phyloP scores from a whole-genome alignment of 2,888 invertebrate genomes.

The Acrobeloides nanus region DNA sequence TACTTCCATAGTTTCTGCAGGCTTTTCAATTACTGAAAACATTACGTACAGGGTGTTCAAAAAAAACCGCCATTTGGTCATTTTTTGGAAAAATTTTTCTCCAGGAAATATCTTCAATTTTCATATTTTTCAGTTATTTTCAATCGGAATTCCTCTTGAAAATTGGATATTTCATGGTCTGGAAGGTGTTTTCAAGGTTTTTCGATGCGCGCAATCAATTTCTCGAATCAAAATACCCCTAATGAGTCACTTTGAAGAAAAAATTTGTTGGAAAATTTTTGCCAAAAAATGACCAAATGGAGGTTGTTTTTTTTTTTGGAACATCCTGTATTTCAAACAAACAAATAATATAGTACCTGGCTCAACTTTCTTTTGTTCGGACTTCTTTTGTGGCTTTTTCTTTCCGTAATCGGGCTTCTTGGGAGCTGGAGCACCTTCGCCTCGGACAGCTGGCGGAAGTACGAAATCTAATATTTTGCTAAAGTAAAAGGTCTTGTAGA shows the following conservation, averaged over 20 bases:
- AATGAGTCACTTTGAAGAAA: no score
- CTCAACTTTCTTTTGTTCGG: constrained; percentile 3
- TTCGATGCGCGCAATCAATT: no score
- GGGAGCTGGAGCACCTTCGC: constrained; percentile 21
- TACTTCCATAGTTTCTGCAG: constrained; percentile 39
- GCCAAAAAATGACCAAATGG: no score
- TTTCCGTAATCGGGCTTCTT: constrained; percentile 33
- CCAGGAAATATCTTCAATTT: constrained; percentile 18
- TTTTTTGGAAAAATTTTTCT: no score
- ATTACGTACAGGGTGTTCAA: neutral
- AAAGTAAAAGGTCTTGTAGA: constrained; percentile 4
- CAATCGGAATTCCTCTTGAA: no score
- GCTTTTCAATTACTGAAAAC: neutral
- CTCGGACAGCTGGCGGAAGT: constrained; percentile 17
- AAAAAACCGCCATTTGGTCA: no score
- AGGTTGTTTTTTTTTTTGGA: no score
- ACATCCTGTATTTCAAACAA: constrained; percentile 3
- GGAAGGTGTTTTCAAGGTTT: no score
- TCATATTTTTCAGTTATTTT: constrained; percentile 12
- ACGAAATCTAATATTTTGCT: constrained; percentile 19
- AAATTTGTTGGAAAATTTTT: no score
- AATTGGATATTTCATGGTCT: no score
- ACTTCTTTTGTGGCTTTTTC: constrained; percentile 22
- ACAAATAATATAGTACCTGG: no score
- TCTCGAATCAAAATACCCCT: no score